These are phyloP conservation scores for Syrphus vitripennis DNA, from an alignment of 2,888 invertebrate genomes.

Conservation along the genomic window DNA sequence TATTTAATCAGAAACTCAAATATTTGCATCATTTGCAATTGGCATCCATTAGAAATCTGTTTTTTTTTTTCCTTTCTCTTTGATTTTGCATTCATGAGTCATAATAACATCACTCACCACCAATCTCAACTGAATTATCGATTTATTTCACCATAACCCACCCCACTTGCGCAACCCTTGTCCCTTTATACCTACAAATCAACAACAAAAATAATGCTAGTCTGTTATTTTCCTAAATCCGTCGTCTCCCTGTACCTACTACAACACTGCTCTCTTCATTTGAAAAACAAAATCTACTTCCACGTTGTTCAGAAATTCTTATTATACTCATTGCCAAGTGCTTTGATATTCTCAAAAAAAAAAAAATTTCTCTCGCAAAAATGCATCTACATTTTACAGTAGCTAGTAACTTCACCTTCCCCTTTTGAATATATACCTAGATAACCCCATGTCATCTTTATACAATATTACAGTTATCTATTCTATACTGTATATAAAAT, in stretches of 20 bases:
- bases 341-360: not conserved
- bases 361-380: conserved; percentile 12
- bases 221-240: not conserved
- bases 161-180: conserved; percentile 47
- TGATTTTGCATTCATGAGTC: conserved; percentile 45
- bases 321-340: not conserved
- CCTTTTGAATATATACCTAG: not conserved
- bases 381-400: conserved; percentile 11
- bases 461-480: not conserved
- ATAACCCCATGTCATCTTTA: not conserved
- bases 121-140: conserved; percentile 34
- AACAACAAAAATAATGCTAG: not conserved
- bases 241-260: not conserved
- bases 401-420: too few relatives aligned
- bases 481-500: not conserved
- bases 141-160: conserved; percentile 65
- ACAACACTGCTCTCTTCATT: not conserved
- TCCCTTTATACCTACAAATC: not conserved
- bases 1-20: not conserved
- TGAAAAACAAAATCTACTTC: not conserved
- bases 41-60: not conserved
- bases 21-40: not conserved
- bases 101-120: not conserved
- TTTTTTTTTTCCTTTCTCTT: not conserved
- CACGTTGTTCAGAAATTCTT: not conserved